Evolutionary conservation across 2,888 invertebrate genomes (phyloP).

Genomic region (Panzeria rudis): DNA sequence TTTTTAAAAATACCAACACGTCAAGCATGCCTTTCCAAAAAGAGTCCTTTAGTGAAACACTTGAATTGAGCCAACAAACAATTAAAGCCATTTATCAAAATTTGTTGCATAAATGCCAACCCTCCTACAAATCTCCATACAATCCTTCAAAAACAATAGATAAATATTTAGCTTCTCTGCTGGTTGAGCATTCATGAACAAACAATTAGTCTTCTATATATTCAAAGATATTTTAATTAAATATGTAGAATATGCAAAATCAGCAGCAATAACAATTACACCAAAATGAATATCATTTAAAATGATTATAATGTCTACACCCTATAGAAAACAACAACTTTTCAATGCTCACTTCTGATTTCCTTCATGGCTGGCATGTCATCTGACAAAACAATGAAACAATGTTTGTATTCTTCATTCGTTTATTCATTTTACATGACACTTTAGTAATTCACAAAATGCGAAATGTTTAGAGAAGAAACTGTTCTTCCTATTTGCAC

Average conservation of each 20-base stretch:
- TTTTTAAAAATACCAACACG: background rate
- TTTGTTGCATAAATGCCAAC: conserved; percentile 4
- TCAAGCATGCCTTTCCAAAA: background rate
- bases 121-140: background rate
- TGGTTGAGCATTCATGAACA: background rate
- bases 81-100: conserved; percentile 46
- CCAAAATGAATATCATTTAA: conserved; percentile 23
- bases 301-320: conserved; percentile 42
- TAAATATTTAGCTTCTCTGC: background rate
- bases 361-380: conserved; percentile 30
- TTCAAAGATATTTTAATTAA: conserved; percentile 66
- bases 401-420: background rate
- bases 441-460: conserved; percentile 60
- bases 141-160: background rate
- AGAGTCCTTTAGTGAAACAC: background rate
- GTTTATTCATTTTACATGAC: conserved; percentile 43
- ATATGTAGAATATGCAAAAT: conserved; percentile 56
- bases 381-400: conserved; percentile 17
- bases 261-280: conserved; percentile 31
- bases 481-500: conserved; percentile 75
- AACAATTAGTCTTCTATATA: conserved; percentile 3
- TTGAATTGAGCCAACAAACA: background rate
- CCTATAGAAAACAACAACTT: conserved; percentile 14
- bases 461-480: background rate
- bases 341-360: conserved; percentile 52